Evolutionary conservation across 1,140 invertebrate species (phyloP), one percentile per base, ranked within the genome.

Genomic region (Metaphire vulgaris): DNA sequence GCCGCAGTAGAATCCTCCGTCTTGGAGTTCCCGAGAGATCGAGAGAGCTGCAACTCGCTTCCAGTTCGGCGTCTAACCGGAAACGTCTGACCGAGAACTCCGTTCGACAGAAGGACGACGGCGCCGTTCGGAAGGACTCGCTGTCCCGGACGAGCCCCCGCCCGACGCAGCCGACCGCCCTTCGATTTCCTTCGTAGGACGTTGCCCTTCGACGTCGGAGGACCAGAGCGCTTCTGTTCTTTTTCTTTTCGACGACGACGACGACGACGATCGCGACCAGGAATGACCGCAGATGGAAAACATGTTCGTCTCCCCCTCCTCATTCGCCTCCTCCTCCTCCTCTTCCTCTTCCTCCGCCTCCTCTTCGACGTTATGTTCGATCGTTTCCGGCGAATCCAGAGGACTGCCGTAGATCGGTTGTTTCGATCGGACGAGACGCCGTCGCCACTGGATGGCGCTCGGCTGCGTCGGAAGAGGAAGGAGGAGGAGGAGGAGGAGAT

Each of bases 101-200:
- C 75, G 41, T 76, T 64, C 15, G 75, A 32, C 32, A 34, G 14
- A 1, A 33, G 68, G 21, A 71, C 41, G 26, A 76, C 68, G 30
- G 71, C 28, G 1, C 75, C 75, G 75, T 76, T 76, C 2, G 75
- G 75, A 34, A n/a, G n/a, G n/a, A n/a, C n/a, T n/a, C 41, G 41
- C 41, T 21, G 41, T 56, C 41, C 6, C 6, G 6, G 41, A 56
- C n/a, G n/a, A n/a, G n/a, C n/a, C n/a, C n/a, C n/a, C n/a, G n/a
- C n/a, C n/a, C n/a, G n/a, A n/a, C n/a, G n/a, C n/a, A n/a, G n/a
- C n/a, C n/a, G n/a, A n/a, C n/a, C n/a, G n/a, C n/a, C n/a, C n/a
- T n/a, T n/a, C n/a, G n/a, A n/a, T n/a, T n/a, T n/a, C n/a, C n/a
- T n/a, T n/a, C n/a, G n/a, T n/a, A n/a, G n/a, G n/a, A n/a, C n/a